These are phyloP conservation scores for Myocastor coypus DNA, from an alignment of 2,113 vertebrate genomes.

Conservation along the genomic window DNA sequence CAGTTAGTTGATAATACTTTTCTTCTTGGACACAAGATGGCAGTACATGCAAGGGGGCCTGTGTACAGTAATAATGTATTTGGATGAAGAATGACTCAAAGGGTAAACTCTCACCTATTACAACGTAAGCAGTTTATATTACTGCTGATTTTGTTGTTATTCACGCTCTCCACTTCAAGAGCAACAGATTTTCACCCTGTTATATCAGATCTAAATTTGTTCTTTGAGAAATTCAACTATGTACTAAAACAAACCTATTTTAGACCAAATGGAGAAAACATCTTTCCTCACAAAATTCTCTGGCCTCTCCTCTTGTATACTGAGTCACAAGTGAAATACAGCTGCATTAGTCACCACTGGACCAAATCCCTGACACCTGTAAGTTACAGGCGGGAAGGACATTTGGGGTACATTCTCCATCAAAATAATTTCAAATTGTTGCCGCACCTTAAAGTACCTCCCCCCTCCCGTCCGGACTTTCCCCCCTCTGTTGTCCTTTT, in stretches of 20 bases:
- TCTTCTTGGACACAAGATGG: conserved; percentile 61
- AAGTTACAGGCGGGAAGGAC: background rate
- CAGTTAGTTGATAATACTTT: background rate
- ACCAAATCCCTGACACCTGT: background rate
- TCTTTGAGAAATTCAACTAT: conserved; percentile 45
- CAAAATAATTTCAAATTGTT: background rate
- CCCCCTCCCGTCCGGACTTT: background rate
- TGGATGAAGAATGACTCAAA: background rate
- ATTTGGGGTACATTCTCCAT: background rate
- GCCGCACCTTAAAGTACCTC: background rate
- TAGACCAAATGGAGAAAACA: background rate
- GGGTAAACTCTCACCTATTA: background rate
- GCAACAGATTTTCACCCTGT: background rate
- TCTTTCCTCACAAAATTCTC: background rate
- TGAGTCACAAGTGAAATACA: background rate
- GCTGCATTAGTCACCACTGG: background rate
- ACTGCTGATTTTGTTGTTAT: conserved; percentile 5
- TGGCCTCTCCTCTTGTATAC: background rate
- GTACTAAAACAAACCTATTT: background rate
- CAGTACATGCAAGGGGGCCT: conserved; percentile 59
- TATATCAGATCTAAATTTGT: background rate
- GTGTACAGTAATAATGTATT: background rate
- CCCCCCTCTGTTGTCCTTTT: background rate
- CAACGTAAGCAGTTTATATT: background rate
- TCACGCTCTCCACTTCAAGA: conserved; percentile 31